Conservation (phyloP, 2,888 invertebrate species). For the Tribolium freemani region DNA sequence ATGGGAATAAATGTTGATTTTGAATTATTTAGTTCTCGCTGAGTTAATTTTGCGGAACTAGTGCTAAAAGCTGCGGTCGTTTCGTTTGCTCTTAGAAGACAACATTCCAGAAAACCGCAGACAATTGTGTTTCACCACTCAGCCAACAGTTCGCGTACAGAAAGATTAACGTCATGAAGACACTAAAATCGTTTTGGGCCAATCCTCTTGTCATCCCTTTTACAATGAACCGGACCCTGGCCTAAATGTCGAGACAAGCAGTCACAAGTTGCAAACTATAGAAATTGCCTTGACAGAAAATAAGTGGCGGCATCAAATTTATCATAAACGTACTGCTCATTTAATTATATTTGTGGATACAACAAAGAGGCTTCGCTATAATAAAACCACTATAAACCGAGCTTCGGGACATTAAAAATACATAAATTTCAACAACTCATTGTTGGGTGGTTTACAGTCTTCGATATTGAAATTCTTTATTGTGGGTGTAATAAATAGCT, state of each 20-base stretch:
- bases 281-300: no score
- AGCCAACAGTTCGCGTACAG: not conserved
- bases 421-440: slow-evolving; percentile 30
- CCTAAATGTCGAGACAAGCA: not conserved
- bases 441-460: slow-evolving; percentile 18
- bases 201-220: no score
- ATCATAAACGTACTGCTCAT: slow-evolving; percentile 8
- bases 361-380: slow-evolving; percentile 5
- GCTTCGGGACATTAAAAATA: slow-evolving; percentile 33
- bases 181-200: not conserved
- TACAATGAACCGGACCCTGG: not conserved
- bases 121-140: slow-evolving; percentile 5
- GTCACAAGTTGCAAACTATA: not conserved
- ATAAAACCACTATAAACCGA: slow-evolving; percentile 19
- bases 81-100: not conserved
- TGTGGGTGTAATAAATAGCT: slow-evolving; percentile 8
- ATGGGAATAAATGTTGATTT: no score
- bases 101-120: slow-evolving; percentile 7
- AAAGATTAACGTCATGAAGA: slow-evolving; percentile 2
- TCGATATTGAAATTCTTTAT: slow-evolving; percentile 27
- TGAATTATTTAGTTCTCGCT: not conserved
- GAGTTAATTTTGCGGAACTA: no score
- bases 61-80: not conserved
- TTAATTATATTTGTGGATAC: slow-evolving; percentile 16
- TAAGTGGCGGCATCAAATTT: no score